phyloP scores from a whole-genome alignment of 2,797 vertebrate genomes.

The Sciaenops ocellatus region DNA sequence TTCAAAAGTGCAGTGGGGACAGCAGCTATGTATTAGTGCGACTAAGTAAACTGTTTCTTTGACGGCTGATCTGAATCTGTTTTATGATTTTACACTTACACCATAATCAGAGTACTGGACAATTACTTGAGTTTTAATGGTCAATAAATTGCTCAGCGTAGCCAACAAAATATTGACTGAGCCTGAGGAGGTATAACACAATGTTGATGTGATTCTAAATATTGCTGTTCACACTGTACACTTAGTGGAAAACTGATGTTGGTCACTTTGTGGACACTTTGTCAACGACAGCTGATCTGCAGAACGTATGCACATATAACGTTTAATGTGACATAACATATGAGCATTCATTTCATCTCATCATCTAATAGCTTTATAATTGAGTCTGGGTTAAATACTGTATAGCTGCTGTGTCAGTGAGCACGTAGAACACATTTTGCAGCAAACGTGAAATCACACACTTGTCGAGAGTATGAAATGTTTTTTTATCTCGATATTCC shows the following conservation, averaged over 20 bases:
- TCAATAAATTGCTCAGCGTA: constrained; percentile 24
- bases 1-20: constrained; percentile 19
- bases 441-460: not conserved
- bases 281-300: constrained; percentile 5
- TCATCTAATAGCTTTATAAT: not conserved
- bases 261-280: not conserved
- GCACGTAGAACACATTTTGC: not conserved
- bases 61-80: constrained; percentile 3
- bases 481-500: constrained; percentile 25
- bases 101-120: constrained; percentile 1
- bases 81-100: not conserved
- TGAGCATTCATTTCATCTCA: not conserved
- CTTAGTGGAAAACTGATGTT: no score
- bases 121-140: constrained; percentile 24
- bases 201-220: constrained; percentile 18
- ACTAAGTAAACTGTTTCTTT: constrained; percentile 14
- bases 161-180: constrained; percentile 29
- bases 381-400: not conserved
- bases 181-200: constrained; percentile 12
- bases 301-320: not conserved
- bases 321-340: not conserved
- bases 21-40: not conserved
- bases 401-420: constrained; percentile 3
- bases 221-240: constrained; percentile 33
- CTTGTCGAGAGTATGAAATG: constrained; percentile 13